These are phyloP conservation scores for Chaetorhynchus papuensis DNA, from an alignment of 2,113 vertebrate genomes.

Conservation along the genomic window DNA sequence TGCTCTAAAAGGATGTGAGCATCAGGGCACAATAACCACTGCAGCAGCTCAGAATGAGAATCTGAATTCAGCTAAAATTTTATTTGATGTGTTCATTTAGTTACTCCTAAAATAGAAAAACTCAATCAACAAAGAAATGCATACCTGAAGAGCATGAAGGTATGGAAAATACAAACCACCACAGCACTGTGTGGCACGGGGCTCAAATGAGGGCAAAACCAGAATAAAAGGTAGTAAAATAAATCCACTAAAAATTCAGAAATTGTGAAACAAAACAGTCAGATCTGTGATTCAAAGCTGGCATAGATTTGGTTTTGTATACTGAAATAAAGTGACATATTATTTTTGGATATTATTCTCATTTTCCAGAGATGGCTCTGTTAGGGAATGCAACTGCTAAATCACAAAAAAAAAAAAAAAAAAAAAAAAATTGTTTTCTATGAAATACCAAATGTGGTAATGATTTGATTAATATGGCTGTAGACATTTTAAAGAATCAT, in stretches of 20 bases:
- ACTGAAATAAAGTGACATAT: neutral
- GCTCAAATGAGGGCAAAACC: neutral
- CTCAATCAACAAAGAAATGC: neutral
- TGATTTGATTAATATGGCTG: neutral
- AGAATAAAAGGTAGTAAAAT: neutral
- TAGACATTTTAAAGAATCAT: neutral
- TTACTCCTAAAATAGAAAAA: neutral
- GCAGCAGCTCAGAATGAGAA: neutral
- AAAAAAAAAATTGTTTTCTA: neutral
- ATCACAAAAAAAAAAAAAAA: neutral
- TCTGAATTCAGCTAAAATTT: neutral
- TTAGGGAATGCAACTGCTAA: neutral
- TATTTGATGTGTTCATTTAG: neutral
- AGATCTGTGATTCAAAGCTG: neutral
- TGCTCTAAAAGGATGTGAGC: neutral
- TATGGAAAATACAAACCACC: neutral
- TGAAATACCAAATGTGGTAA: neutral
- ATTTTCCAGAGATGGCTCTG: neutral
- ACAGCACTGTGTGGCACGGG: rapidly evolving
- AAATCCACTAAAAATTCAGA: neutral
- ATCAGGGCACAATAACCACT: neutral
- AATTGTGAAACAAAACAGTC: neutral
- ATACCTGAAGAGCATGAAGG: neutral
- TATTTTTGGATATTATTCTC: neutral
- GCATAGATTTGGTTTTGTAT: neutral